Evolutionary conservation across 1,140 invertebrate species (phyloP).

Genomic region (Drosophila albomicans): DNA sequence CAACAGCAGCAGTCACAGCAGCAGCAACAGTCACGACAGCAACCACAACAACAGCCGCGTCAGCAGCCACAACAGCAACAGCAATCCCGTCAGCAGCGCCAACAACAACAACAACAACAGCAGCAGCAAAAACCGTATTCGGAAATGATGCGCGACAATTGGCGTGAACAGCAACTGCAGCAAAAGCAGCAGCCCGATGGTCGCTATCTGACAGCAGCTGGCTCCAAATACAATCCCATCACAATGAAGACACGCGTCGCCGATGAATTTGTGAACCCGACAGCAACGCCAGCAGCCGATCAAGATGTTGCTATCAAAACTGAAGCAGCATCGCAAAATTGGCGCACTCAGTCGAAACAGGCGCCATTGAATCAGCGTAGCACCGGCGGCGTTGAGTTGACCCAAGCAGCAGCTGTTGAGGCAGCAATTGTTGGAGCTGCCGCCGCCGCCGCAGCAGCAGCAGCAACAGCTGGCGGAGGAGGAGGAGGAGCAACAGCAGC

Average conservation of each 20-base stretch:
- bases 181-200: not conserved
- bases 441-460: not conserved
- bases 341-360: slow-evolving; percentile 6
- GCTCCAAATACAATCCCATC: slow-evolving; percentile 27
- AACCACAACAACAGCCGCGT: slow-evolving; percentile 2
- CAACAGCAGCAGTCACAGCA: not conserved
- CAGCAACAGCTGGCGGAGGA: slow-evolving; percentile 12
- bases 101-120: not conserved
- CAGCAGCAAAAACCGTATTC: slow-evolving; percentile 2
- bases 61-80: slow-evolving; percentile 21
- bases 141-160: slow-evolving; percentile 5
- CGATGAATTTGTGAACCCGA: slow-evolving; percentile 48
- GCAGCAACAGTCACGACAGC: too few species aligned
- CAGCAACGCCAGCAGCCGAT: not conserved
- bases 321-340: not conserved
- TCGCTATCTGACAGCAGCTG: slow-evolving; percentile 49
- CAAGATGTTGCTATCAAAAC: too few species aligned
- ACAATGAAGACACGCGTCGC: slow-evolving; percentile 59
- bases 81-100: not conserved
- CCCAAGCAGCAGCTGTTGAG: not conserved
- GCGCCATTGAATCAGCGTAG: slow-evolving; percentile 9
- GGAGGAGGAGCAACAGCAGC: not conserved
- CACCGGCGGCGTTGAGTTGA: not conserved
- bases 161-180: slow-evolving; percentile 32
- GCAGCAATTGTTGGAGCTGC: not conserved